Base-by-base conservation (phyloP, 2,888 invertebrate genomes). In the Conchocele bisecta region DNA sequence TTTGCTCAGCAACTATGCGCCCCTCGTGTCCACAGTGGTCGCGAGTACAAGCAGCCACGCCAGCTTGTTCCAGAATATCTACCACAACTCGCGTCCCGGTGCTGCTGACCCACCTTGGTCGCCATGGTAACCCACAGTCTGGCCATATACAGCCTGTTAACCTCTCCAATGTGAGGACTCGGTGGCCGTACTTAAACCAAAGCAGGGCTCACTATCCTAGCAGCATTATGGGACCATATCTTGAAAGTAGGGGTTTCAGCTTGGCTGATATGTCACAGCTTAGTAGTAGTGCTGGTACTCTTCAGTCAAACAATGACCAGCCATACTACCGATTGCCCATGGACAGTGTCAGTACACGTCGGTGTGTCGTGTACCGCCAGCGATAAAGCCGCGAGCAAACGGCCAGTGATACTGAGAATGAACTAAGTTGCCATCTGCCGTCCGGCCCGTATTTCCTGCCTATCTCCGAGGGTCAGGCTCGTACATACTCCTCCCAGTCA, bases 151-250 rank as follows among this genome's bases (percentile, higher is more conserved):
- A n/a, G n/a, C n/a, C n/a, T n/a, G n/a, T n/a, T n/a, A n/a, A n/a
- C n/a, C n/a, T n/a, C n/a, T n/a, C n/a, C n/a, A n/a, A n/a, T n/a
- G n/a, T n/a, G n/a, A n/a, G n/a, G n/a, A n/a, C n/a, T n/a, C n/a
- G n/a, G n/a, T n/a, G n/a, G n/a, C n/a, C 69, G 1, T 58, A 64
- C 33, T 50, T 41, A 11, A 58, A 42, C 58, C 73, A 58, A 17
- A 64, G 57, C 31, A 33, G 64, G 29, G 33, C 60, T 60, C 1
- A n/a, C n/a, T n/a, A n/a, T n/a, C n/a, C n/a, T n/a, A n/a, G n/a
- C n/a, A n/a, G n/a, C n/a, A n/a, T n/a, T n/a, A n/a, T n/a, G n/a
- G 74, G 72, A 31, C 75, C 75, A 9, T 76, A 72, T 41, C 44
- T 71, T n/a, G 65, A 65, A 33, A 71, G 72, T n/a, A 56, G 74